Percentiles rank a stretch among this genome's conserved stretches.
phyloP scores from a whole-genome alignment of 2,888 invertebrate species.

The Cerceris ruficornis region DNA sequence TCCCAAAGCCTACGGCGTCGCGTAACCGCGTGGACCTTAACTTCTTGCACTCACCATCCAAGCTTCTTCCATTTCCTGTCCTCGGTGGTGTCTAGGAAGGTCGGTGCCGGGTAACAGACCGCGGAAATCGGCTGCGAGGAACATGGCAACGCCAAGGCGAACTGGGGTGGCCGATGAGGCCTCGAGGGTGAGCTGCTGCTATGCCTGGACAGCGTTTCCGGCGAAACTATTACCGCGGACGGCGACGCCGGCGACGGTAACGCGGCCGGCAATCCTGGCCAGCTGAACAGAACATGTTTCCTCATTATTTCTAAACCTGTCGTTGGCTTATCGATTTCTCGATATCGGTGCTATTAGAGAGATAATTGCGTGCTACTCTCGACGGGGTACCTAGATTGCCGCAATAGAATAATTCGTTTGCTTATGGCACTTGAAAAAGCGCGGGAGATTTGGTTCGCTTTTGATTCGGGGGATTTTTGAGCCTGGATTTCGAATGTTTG shows the following conservation, averaged over 20 bases:
- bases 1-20: not conserved
- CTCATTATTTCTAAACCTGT: constrained; percentile 50
- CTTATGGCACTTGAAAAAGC: not conserved
- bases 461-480: too few species aligned
- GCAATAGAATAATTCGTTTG: not conserved
- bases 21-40: too few species aligned
- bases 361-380: constrained; percentile 33
- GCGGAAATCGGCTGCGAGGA: constrained; percentile 84
- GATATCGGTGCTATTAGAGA: constrained; percentile 43
- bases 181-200: constrained; percentile 86
- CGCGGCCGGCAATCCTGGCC: constrained; percentile 82
- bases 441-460: too few species aligned
- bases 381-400: not conserved
- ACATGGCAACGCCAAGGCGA: constrained; percentile 82
- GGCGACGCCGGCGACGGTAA: constrained; percentile 90
- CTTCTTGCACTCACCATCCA: constrained; percentile 85
- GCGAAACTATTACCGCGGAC: constrained; percentile 89
- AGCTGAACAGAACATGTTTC: constrained; percentile 71
- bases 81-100: constrained; percentile 81
- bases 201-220: constrained; percentile 87
- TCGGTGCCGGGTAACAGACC: constrained; percentile 84
- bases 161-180: constrained; percentile 71
- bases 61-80: constrained; percentile 85
- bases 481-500: too few species aligned
- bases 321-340: constrained; percentile 47